Base-by-base conservation (phyloP, 53 echinoderm and acorn worm genomes). In the Echinarachnius parma region DNA sequence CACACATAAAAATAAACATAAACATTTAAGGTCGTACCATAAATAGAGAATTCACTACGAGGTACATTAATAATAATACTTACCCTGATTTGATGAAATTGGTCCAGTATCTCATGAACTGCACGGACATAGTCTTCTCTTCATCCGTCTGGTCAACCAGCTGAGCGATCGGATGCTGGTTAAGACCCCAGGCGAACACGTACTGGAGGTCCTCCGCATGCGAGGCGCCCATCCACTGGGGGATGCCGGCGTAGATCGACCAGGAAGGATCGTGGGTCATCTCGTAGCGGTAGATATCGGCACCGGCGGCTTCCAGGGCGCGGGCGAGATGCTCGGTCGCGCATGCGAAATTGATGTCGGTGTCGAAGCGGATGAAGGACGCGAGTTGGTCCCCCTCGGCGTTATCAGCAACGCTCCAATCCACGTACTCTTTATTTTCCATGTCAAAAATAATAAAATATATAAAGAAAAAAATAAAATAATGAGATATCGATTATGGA, bases 201-300 rank as follows among this genome's bases (percentile, higher is more conserved):
- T 71, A 86, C 21, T 48, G 82, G 5, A 89, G 46, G 7, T 89
- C 89, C 65, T 89, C 89, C 3, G 77, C 85, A 46, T 89, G 89
- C 5, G 74, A 39, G 1, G 81, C 85, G 0, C 89, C 89, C 53
- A 85, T 20, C 89, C 89, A 89, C 21, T 75, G 76, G 0, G 89
- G 89, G 2, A 86, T 63, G n/a, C 68, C 72, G 14, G 21, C 75
- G 23, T 59, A 75, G 9, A 80, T 23, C 1, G 78, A 80, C 48
- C 55, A 70, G 1, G 32, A 50, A 8, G 89, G 89, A 18, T 81
- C 81, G 32, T 81, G 89, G 4, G 85, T 89, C 89, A 89, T 77
- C 29, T 89, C 81, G 54, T 89, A 89, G 9, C 66, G 50, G 24
- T 71, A 89, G 25, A 89, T 72, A 13, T 77, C 53, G 9, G 60